Evolutionary conservation across 2,797 vertebrate species (phyloP).

Genomic region (Tokudaia tokunoshimensis): DNA sequence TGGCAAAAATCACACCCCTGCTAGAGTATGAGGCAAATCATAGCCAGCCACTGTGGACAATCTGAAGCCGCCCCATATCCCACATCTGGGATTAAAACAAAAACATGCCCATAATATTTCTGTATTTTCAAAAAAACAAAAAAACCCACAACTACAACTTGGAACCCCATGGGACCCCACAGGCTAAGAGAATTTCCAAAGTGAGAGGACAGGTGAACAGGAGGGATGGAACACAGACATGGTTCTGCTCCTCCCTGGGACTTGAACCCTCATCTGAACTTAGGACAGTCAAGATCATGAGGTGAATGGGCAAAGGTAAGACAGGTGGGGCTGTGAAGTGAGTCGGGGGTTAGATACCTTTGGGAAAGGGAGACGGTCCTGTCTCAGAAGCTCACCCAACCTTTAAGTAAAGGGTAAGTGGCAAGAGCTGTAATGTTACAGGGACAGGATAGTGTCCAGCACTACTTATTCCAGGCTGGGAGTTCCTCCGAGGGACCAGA

Average conservation of each 20-base stretch:
- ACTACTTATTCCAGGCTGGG: neutral
- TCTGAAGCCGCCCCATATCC: neutral
- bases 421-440: neutral
- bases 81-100: neutral
- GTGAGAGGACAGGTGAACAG: neutral
- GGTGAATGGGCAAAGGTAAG: neutral
- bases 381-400: neutral
- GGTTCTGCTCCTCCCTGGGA: slow-evolving; percentile 41
- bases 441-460: neutral
- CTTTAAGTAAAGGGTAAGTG: neutral
- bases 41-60: neutral
- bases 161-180: neutral
- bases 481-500: neutral
- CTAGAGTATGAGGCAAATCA: neutral
- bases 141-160: neutral
- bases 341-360: neutral
- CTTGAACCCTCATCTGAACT: neutral
- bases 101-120: neutral
- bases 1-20: neutral
- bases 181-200: neutral
- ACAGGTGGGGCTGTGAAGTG: neutral
- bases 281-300: slow-evolving; percentile 23
- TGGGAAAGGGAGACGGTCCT: neutral
- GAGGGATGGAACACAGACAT: neutral
- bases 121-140: neutral